Evolutionary conservation across 1,140 invertebrate genomes (phyloP).

Genomic region (Polyergus mexicanus): DNA sequence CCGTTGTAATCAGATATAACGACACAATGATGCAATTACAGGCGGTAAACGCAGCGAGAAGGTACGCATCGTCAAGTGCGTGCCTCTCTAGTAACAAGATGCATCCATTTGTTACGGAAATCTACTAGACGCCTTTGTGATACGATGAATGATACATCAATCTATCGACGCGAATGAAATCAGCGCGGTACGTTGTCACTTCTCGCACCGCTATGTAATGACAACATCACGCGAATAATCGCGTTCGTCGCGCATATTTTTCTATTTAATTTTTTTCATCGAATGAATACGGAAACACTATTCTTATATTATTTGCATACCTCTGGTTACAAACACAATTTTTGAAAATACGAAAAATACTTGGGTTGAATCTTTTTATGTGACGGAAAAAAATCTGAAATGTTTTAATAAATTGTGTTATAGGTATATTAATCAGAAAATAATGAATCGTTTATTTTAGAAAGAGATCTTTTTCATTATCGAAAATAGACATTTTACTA

Average conservation of each 20-base stretch:
- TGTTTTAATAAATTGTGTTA: no score
- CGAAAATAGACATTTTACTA: no score
- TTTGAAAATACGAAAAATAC: no score
- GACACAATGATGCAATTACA: background rate
- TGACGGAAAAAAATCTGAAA: no score
- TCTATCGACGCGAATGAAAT: background rate
- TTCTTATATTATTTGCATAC: no score
- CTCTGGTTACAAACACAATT: no score
- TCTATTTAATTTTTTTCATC: no score
- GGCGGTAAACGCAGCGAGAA: background rate
- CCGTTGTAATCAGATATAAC: background rate
- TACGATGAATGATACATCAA: background rate
- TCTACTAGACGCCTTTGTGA: background rate
- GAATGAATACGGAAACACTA: no score
- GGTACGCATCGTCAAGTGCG: conserved; percentile 2
- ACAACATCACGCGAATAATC: background rate
- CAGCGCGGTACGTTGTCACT: background rate
- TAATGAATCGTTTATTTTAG: no score
- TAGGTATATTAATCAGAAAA: no score
- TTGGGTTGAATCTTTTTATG: no score
- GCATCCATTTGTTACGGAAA: background rate
- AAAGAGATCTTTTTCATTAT: no score
- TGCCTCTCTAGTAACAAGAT: background rate
- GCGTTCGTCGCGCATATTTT: background rate
- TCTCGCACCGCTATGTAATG: background rate